Evolutionary conservation across 2,113 vertebrate genomes (phyloP).

Genomic region (Mellivora capensis): DNA sequence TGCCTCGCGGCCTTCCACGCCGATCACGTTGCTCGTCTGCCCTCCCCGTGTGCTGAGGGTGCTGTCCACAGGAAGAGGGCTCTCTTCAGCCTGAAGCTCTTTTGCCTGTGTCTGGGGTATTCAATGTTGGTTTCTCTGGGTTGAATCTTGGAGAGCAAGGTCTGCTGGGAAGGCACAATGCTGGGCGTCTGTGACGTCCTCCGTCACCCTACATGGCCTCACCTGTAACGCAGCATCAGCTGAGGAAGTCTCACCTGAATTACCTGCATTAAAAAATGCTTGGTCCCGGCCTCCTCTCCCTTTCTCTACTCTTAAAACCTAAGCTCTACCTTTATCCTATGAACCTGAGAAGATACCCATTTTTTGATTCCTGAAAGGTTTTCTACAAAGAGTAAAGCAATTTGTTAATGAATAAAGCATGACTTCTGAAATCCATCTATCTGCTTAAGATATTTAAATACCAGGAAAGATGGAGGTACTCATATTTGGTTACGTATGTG

Average conservation of each 20-base stretch:
- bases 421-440: slow-evolving; percentile 61
- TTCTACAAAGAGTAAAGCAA: slow-evolving; percentile 53
- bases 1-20: background rate
- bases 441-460: slow-evolving; percentile 60
- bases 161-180: slow-evolving; percentile 15
- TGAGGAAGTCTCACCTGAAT: background rate
- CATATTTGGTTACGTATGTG: slow-evolving; percentile 53
- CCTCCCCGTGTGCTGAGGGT: accelerated
- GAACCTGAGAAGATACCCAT: slow-evolving; percentile 31
- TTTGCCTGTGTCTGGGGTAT: background rate
- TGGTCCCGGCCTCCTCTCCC: background rate
- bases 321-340: background rate
- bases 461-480: slow-evolving; percentile 74
- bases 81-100: background rate
- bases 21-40: accelerated
- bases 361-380: slow-evolving; percentile 47
- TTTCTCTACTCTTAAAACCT: background rate
- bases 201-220: slow-evolving; percentile 26
- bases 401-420: slow-evolving; percentile 60
- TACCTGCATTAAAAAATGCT: background rate
- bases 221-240: background rate
- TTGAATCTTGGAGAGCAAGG: slow-evolving; percentile 2
- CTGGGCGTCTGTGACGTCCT: slow-evolving; percentile 52
- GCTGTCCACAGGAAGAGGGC: background rate
- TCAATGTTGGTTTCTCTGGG: background rate